Conservation (phyloP, 2,797 vertebrate genomes). For the Scomberomorus guttatus region DNA sequence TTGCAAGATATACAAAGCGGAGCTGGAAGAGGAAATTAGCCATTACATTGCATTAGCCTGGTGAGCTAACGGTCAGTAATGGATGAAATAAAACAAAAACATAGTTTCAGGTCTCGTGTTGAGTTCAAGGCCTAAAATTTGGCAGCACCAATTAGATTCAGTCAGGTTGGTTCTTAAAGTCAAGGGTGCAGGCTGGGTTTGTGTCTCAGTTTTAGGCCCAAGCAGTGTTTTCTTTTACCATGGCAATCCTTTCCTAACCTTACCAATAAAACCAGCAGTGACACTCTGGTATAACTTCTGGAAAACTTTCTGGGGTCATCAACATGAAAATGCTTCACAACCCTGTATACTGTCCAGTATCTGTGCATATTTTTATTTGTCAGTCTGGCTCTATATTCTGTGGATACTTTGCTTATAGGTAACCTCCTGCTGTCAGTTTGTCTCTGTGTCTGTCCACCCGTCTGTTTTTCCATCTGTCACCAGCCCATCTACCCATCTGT, state of each 20-base stretch:
- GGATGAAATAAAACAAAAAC: background rate
- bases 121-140: too few relatives aligned
- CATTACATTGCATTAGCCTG: background rate
- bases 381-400: background rate
- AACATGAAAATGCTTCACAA: background rate
- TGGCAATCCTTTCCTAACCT: too few relatives aligned
- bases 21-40: background rate
- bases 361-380: background rate
- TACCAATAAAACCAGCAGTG: background rate
- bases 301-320: background rate
- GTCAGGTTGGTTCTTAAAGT: background rate
- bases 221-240: too few relatives aligned
- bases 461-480: constrained; percentile 55
- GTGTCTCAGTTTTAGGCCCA: too few relatives aligned
- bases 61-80: background rate
- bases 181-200: too few relatives aligned
- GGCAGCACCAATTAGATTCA: too few relatives aligned
- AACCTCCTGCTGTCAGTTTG: background rate
- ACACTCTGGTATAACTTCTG: background rate
- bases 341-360: background rate
- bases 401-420: constrained; percentile 11
- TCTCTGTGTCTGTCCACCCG: constrained; percentile 27
- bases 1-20: background rate
- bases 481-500: background rate
- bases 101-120: background rate